Evolutionary conservation across 2,113 vertebrate genomes (phyloP).

Genomic region (Chitala chitala): DNA sequence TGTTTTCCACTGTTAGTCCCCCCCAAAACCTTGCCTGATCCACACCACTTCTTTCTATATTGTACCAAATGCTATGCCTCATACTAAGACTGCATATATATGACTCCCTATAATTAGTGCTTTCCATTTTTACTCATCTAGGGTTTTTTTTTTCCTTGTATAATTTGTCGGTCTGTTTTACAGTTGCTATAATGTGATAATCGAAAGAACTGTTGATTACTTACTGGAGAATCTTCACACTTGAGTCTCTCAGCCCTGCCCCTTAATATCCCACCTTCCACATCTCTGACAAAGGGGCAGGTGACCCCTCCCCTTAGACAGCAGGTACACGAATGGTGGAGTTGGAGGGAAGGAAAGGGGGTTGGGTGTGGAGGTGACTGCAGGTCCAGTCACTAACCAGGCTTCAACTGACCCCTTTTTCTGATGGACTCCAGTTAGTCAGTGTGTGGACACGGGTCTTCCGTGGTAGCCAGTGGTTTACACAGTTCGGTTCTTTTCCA

Average conservation of each 20-base stretch:
- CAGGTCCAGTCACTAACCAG: conserved; percentile 77
- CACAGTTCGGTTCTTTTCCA: conserved; percentile 48
- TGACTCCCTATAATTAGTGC: conserved; percentile 8
- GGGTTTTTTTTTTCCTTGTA: conserved; percentile 26
- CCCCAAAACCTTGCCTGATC: background rate
- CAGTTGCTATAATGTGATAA: conserved; percentile 66
- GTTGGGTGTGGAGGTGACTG: conserved; percentile 60
- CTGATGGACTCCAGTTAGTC: conserved; percentile 6
- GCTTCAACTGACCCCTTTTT: conserved; percentile 18
- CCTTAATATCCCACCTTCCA: too few relatives aligned
- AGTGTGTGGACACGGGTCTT: conserved; percentile 74
- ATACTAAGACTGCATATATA: conserved; percentile 13
- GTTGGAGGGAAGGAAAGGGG: conserved; percentile 8
- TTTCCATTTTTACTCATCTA: background rate
- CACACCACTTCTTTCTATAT: background rate
- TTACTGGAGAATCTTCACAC: conserved; percentile 61
- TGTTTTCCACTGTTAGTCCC: background rate
- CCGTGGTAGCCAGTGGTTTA: conserved; percentile 69
- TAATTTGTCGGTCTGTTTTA: conserved; percentile 57
- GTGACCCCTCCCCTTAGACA: too few relatives aligned
- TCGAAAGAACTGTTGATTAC: conserved; percentile 53
- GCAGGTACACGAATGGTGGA: conserved; percentile 1
- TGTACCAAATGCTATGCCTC: conserved; percentile 6
- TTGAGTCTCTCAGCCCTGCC: conserved; percentile 46
- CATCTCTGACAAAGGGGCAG: too few relatives aligned